Evolutionary conservation across 2,797 vertebrate genomes (phyloP), one percentile per base, ranked within the genome.

Genomic region (Coregonus ussuriensis): DNA sequence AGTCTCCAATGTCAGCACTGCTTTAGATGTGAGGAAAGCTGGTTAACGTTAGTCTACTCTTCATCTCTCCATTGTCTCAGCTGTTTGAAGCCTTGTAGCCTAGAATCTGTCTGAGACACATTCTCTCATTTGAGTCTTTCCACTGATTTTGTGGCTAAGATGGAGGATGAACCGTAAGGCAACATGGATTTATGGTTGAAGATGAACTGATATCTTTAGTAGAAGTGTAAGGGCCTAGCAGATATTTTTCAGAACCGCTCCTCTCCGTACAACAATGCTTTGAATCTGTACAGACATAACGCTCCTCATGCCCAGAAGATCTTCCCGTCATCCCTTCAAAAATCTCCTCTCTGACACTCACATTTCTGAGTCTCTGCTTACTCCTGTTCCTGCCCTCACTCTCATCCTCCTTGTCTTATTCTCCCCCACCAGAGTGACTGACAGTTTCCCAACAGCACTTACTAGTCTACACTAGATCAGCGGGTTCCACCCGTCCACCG

Each of bases 21-120:
- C 83, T 87, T 86, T 75, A 71, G 69, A 82, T 82, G 81, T 66
- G 70, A 81, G 82, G 78, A 53, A 77, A 86, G 89, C 73, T 59
- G 78, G 81, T 83, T 69, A 68, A 66, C 65, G 13, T 35, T 31
- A 66, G 31, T 66, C 29, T 66, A 16, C 13, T 66, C 84, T 85
- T 86, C 82, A 76, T 89, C 87, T 86, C 56, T 81, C 80, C 75
- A 73, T 88, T 85, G 83, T 77, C 81, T 82, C 77, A 71, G 74
- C 80, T 75, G 80, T 9, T 74, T 84, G 83, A 41, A 11, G 31
- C 29, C 35, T 74, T 88, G 81, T 62, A 81, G 81, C 41, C 41
- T 0, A 47, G 81, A 81, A 69, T 37, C 74, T 74, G 67, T 33
- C 25, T 65, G 71, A 72, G 18, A 56, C 79, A 52, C 11, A 6